Percentiles rank a stretch among this genome's conserved stretches.
Evolutionary conservation across 2,888 invertebrate species (phyloP).

Genomic region (Mesorhabditis spiculigera): DNA sequence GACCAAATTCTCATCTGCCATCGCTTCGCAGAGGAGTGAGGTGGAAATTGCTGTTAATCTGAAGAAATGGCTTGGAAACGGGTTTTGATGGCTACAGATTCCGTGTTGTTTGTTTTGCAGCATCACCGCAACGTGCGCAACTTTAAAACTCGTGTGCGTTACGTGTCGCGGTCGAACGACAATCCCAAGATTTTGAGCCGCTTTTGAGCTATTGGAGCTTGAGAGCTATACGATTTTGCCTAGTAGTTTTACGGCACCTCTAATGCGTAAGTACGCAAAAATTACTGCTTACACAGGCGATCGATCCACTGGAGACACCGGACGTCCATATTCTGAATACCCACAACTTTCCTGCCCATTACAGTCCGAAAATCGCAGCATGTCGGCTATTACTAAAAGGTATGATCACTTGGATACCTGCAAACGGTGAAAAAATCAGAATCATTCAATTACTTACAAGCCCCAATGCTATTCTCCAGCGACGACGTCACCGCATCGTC

Average conservation of each 20-base stretch:
- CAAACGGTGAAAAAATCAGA: not conserved
- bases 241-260: too few species aligned
- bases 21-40: constrained; percentile 48
- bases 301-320: constrained; percentile 21
- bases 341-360: constrained; percentile 35
- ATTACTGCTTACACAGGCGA: constrained; percentile 34
- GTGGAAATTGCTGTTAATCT: constrained; percentile 44
- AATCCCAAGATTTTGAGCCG: too few species aligned
- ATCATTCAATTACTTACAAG: constrained; percentile 13
- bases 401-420: constrained; percentile 12
- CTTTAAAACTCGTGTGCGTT: too few species aligned
- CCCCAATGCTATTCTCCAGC: constrained; percentile 23
- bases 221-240: too few species aligned
- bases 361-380: constrained; percentile 47
- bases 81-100: not conserved
- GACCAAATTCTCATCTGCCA: constrained; percentile 40
- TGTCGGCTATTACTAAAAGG: constrained; percentile 36
- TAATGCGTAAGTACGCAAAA: not conserved
- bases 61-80: too few species aligned
- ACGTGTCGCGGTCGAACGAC: too few species aligned
- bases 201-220: too few species aligned
- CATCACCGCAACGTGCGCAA: too few species aligned
- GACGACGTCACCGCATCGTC: constrained; percentile 13
- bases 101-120: too few species aligned
- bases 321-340: constrained; percentile 42